Base-by-base conservation (phyloP, 92 coral and sea anemone species). In the Epizoanthus rinbou region DNA sequence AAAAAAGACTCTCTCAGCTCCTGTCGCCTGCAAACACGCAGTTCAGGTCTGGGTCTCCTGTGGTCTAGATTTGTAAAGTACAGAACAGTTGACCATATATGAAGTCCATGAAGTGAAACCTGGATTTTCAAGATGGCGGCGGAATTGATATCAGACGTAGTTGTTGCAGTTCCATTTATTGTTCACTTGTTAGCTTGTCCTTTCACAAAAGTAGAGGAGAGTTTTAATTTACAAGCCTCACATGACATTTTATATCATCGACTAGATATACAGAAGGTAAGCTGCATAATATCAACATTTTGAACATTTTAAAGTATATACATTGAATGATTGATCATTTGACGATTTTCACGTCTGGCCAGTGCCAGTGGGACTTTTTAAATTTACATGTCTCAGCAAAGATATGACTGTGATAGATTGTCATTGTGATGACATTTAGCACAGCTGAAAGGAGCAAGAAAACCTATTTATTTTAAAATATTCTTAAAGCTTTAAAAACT, bases 151-250 rank as follows among this genome's bases (percentile, higher is more conserved):
- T 35, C 19, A 3, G 96, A 90, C 80, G 64, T 89, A 6, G 74
- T 84, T 3, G 73, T 94, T 16, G 23, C 92, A 8, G 75, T 85
- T 28, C 64, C 85, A 76, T 78, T 85, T 37, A 18, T 76, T 39
- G 35, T 90, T 13, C 93, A 97, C 87, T 57, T 94, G 31, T 17
- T 89, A 14, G 80, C 86, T 74, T 97, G 97, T 71, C 99, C 99
- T 19, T 97, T 81, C 87, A 97, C 99, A 56, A 97, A 97, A 87
- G 99, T 97, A 43, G 99, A 97, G 63, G 99, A 97, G 79, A 97
- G 99, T 81, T 97, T 97, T 74, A 97, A 94, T 67, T 76, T 94
- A 19, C 99, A 97, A 79, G 99, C 99, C 3, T 90, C 92, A 14
- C 99, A 97, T 64, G 99, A 97, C 69, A 37, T 95, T 0, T 68